Evolutionary conservation across 1,140 invertebrate genomes (phyloP).

Genomic region (Aradophagus sp.): DNA sequence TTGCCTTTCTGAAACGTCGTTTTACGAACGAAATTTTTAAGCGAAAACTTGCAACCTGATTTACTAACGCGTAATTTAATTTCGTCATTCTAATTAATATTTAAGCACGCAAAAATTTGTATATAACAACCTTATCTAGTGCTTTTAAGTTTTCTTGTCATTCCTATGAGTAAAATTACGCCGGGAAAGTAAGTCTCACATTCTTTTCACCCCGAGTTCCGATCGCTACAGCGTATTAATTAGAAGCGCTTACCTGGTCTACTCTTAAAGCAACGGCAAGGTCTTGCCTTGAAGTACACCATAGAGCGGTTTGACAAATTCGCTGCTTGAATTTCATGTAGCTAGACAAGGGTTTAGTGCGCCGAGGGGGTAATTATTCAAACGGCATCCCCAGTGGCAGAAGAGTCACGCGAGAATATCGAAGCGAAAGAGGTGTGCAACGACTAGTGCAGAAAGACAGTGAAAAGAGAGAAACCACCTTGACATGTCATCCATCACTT

Average conservation of each 20-base stretch:
- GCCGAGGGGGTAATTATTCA: slow-evolving; percentile 73
- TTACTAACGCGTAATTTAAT: too few relatives aligned
- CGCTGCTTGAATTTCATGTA: slow-evolving; percentile 70
- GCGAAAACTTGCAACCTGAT: too few relatives aligned
- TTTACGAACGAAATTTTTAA: too few relatives aligned
- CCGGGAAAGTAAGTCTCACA: slow-evolving; percentile 2
- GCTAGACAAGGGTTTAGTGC: slow-evolving; percentile 65
- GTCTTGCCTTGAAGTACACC: slow-evolving; percentile 64
- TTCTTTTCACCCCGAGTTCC: slow-evolving; percentile 41
- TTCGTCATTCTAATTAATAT: too few relatives aligned
- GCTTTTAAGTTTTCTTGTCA: too few relatives aligned
- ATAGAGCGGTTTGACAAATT: slow-evolving; percentile 66
- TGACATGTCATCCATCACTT: slow-evolving; percentile 64
- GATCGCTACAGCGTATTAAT: slow-evolving; percentile 65
- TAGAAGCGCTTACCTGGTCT: slow-evolving; percentile 57
- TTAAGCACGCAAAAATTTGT: too few relatives aligned
- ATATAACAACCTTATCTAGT: too few relatives aligned
- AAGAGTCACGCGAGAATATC: slow-evolving; percentile 62
- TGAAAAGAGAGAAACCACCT: slow-evolving; percentile 50
- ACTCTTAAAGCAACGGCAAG: slow-evolving; percentile 64
- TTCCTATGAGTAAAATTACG: too few relatives aligned
- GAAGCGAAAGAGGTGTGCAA: slow-evolving; percentile 37
- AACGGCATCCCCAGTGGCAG: slow-evolving; percentile 69
- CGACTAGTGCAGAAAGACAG: slow-evolving; percentile 31
- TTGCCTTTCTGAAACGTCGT: too few relatives aligned